phyloP scores from a whole-genome alignment of 2,797 vertebrate species.

The Rhabdomys pumilio region DNA sequence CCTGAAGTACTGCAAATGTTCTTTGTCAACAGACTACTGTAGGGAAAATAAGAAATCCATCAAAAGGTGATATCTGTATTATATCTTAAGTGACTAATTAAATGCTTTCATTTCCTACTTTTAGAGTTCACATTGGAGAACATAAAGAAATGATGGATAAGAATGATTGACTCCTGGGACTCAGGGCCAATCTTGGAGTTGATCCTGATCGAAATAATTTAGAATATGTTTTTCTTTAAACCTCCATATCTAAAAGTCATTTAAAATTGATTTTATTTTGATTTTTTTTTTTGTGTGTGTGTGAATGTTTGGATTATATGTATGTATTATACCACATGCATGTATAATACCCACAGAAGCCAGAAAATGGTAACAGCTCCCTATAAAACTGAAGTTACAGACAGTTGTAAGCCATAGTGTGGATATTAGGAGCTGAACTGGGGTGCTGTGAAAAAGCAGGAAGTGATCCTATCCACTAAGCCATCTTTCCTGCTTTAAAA shows the following conservation, averaged over 20 bases:
- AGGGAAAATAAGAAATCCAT: constrained; percentile 39
- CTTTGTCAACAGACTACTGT: constrained; percentile 60
- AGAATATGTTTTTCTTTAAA: not conserved
- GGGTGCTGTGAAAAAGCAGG: not conserved
- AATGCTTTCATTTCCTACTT: constrained; percentile 52
- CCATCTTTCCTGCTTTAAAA: not conserved
- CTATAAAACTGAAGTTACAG: not conserved
- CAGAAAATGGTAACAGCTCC: no score
- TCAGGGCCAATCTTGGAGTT: not conserved
- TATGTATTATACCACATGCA: not conserved
- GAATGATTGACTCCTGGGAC: not conserved
- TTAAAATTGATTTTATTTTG: not conserved
- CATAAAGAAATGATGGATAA: not conserved
- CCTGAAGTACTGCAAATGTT: constrained; percentile 19
- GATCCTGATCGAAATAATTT: not conserved
- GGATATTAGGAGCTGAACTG: not conserved
- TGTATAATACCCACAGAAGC: not conserved
- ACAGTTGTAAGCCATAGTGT: not conserved
- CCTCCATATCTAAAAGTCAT: not conserved
- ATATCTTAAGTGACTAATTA: constrained; percentile 57
- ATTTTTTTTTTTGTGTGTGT: not conserved
- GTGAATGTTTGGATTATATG: not conserved
- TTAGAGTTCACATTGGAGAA: constrained; percentile 16
- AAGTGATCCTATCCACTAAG: not conserved
- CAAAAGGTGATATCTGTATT: constrained; percentile 31